A percentile compares a stretch with the other conserved stretches of the same genome.
Conservation (phyloP, 2,888 invertebrate species). For the Limnephilus rhombicus region DNA sequence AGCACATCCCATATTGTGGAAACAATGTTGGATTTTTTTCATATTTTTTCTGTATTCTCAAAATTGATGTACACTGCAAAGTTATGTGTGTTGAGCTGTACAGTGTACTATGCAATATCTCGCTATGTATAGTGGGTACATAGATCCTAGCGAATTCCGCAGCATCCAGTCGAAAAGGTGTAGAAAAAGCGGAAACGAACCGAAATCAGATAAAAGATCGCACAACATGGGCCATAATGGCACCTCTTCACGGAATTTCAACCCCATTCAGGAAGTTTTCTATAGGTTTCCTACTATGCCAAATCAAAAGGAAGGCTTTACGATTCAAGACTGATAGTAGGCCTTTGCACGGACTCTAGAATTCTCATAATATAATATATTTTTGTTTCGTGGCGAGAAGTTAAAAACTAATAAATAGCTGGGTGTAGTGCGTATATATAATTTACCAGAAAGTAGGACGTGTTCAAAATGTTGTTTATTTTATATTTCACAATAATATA, state of each 20-base stretch:
- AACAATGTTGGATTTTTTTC: too few species aligned
- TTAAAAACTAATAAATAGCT: too few species aligned
- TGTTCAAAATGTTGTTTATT: too few species aligned
- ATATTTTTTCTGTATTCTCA: too few species aligned
- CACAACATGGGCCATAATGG: background rate
- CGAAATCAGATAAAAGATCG: background rate
- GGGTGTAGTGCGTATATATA: too few species aligned
- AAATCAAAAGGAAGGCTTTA: background rate
- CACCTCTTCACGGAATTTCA: background rate
- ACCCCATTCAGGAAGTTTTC: background rate
- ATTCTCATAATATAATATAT: background rate
- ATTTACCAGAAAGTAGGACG: too few species aligned
- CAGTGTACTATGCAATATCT: background rate
- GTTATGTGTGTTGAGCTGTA: too few species aligned
- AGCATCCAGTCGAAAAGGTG: background rate
- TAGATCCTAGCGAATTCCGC: background rate
- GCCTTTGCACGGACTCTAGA: background rate
- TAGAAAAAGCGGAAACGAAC: background rate
- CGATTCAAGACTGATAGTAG: background rate
- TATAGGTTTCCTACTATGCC: background rate
- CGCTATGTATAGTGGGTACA: background rate
- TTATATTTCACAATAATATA: too few species aligned
- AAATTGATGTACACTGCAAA: too few species aligned
- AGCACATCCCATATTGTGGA: too few species aligned
- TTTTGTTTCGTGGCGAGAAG: too few species aligned